These are phyloP conservation scores for Oreohelix idahoensis DNA, from an alignment of 1,140 invertebrate genomes.

Conservation along the genomic window DNA sequence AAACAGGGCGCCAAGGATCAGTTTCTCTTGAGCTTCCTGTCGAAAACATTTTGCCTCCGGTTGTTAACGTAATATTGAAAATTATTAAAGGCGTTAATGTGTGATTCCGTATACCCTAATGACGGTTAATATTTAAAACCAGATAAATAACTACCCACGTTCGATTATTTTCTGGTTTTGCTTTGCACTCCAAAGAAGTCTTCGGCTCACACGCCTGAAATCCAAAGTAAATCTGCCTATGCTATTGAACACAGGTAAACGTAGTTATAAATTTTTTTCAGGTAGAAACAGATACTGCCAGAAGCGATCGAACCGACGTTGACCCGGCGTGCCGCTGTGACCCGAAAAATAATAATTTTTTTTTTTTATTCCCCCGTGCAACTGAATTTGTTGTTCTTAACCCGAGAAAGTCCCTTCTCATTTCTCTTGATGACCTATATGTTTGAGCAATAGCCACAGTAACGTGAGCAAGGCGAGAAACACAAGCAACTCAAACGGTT, in stretches of 20 bases:
- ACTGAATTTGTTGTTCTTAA: slow-evolving; percentile 55
- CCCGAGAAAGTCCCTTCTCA: slow-evolving; percentile 59
- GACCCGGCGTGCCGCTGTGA: slow-evolving; percentile 57
- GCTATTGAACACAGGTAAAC: slow-evolving; percentile 67
- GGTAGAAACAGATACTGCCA: slow-evolving; percentile 71
- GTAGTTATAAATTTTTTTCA: slow-evolving; percentile 72
- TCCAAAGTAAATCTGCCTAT: slow-evolving; percentile 54
- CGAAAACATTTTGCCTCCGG: slow-evolving; percentile 70
- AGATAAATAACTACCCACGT: slow-evolving; percentile 61
- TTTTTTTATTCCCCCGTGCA: too few relatives aligned
- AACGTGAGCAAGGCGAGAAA: slow-evolving; percentile 67
- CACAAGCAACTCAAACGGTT: slow-evolving; percentile 64
- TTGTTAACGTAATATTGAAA: slow-evolving; percentile 70
- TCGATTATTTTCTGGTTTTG: slow-evolving; percentile 49
- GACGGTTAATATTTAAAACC: slow-evolving; percentile 56
- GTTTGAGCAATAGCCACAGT: slow-evolving; percentile 67
- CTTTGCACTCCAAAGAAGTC: background rate
- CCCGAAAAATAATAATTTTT: too few relatives aligned
- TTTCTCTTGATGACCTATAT: slow-evolving; percentile 69
- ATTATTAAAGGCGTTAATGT: slow-evolving; percentile 71
- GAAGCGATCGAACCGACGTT: slow-evolving; percentile 69
- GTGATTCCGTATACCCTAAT: slow-evolving; percentile 70
- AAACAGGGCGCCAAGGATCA: slow-evolving; percentile 49
- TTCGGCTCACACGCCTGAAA: slow-evolving; percentile 36
- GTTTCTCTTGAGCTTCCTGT: slow-evolving; percentile 61